Evolutionary conservation across 2,888 invertebrate species (phyloP), one percentile per base, ranked within the genome.

Genomic region (Entomobrya proxima): DNA sequence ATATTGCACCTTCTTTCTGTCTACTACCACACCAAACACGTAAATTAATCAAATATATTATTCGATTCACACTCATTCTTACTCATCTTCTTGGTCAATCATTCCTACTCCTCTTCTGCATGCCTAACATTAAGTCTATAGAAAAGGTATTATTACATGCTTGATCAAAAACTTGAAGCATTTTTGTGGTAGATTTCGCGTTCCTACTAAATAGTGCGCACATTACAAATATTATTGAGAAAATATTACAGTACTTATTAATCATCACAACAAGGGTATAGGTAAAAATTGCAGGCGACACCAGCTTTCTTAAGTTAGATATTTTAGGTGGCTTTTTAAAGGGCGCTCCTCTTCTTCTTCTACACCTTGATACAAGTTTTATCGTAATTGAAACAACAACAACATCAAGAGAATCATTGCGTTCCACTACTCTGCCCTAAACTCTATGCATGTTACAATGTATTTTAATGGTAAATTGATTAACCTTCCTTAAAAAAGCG

Each of bases 401-500:
- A 5, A 18, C 27, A 27, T n/a, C 52, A 52, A 50, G 35, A 21
- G n/a, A n/a, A n/a, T n/a, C n/a, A n/a, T n/a, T n/a, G n/a, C n/a
- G n/a, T n/a, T n/a, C n/a, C n/a, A n/a, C n/a, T n/a, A n/a, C n/a
- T 40, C 27, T 69, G 44, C 21, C 40, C n/a, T 69, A 44, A 5
- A 13, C 3, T 61, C n/a, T 27, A 69, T 69, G 44, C 69, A 69
- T 69, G 27, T 52, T 74, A 74, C 47, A 15, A 18, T 2, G 32
- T 50, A 52, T 11, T 52, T n/a, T 61, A 35, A 69, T 13, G 47
- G 50, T 74, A 50, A 74, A 52, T 74, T 47, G 32, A 74, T 52
- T 24, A 58, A 76, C 52, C 27, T 76, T 37, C 18, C n/a, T n/a
- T 58, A 80, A 58, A 30, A 80, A 82, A 82, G 75, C 81, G 74